Percentiles rank a stretch among this genome's conserved stretches.
phyloP scores from a whole-genome alignment of 2,888 invertebrate genomes.

The Gonocerus acuteangulatus region DNA sequence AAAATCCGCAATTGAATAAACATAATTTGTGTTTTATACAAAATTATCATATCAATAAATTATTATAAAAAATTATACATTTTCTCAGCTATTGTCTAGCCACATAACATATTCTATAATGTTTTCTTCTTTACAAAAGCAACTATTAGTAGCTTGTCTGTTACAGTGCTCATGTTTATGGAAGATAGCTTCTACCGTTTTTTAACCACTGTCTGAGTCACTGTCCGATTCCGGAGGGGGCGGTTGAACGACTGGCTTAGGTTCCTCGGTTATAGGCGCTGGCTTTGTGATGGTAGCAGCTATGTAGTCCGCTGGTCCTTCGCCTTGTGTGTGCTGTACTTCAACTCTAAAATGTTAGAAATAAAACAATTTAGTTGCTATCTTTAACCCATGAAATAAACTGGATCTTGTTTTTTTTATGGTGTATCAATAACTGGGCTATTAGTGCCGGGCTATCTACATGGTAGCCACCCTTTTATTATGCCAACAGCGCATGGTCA shows the following conservation, averaged over 20 bases:
- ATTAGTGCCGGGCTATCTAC: too few relatives aligned
- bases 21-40: too few relatives aligned
- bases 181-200: not conserved
- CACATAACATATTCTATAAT: not conserved
- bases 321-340: slow-evolving; percentile 76
- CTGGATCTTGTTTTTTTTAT: too few relatives aligned
- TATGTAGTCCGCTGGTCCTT: slow-evolving; percentile 60
- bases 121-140: too few relatives aligned
- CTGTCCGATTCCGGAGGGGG: slow-evolving; percentile 45
- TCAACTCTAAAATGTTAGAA: slow-evolving; percentile 69
- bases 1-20: too few relatives aligned
- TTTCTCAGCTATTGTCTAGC: not conserved
- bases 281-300: slow-evolving; percentile 52
- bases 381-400: too few relatives aligned
- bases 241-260: slow-evolving; percentile 39
- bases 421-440: too few relatives aligned
- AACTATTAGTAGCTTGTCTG: too few relatives aligned
- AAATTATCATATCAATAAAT: not conserved
- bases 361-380: too few relatives aligned
- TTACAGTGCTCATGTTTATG: too few relatives aligned
- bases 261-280: slow-evolving; percentile 41
- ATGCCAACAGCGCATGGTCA: too few relatives aligned
- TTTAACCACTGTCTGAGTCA: slow-evolving; percentile 41
- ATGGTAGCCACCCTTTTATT: too few relatives aligned
- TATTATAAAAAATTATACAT: not conserved